Evolutionary conservation across 2,797 vertebrate species (phyloP).

Genomic region (Labroides dimidiatus): DNA sequence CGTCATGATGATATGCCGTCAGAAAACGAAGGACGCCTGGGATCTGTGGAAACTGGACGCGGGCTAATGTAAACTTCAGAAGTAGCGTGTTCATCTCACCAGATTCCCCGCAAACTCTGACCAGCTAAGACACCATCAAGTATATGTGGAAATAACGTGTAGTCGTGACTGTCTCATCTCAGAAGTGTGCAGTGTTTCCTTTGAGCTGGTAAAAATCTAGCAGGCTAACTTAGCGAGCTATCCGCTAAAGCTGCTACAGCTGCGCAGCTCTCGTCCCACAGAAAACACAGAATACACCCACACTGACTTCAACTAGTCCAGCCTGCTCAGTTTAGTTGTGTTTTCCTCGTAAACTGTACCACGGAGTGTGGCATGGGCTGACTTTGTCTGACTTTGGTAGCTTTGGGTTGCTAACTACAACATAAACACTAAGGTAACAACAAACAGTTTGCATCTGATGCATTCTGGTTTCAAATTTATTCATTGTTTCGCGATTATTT

Average conservation of each 20-base stretch:
- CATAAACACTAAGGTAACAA: slow-evolving; percentile 56
- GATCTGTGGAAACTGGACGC: slow-evolving; percentile 60
- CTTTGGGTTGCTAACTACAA: slow-evolving; percentile 37
- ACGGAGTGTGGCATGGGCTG: slow-evolving; percentile 49
- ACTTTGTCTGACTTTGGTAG: slow-evolving; percentile 24
- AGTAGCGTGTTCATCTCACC: slow-evolving; percentile 17
- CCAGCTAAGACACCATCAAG: slow-evolving; percentile 12
- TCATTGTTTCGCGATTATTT: background rate
- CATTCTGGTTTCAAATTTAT: background rate
- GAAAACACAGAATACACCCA: slow-evolving; percentile 43
- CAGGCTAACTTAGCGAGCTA: slow-evolving; percentile 64
- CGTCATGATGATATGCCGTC: slow-evolving; percentile 42
- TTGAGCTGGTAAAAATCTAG: slow-evolving; percentile 66
- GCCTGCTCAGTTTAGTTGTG: slow-evolving; percentile 1
- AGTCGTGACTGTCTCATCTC: slow-evolving; percentile 36
- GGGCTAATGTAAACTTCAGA: slow-evolving; percentile 65
- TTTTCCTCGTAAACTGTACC: slow-evolving; percentile 1
- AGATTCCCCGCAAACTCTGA: slow-evolving; percentile 41
- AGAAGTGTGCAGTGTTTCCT: slow-evolving; percentile 54
- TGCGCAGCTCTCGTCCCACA: slow-evolving; percentile 63
- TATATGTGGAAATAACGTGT: slow-evolving; percentile 32
- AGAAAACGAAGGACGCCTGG: slow-evolving; percentile 62
- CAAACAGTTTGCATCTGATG: background rate
- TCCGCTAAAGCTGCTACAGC: slow-evolving; percentile 53
- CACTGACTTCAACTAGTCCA: slow-evolving; percentile 5